These are phyloP conservation scores for Digitonthophagus gazella DNA, from an alignment of 2,888 invertebrate species.

Conservation along the genomic window DNA sequence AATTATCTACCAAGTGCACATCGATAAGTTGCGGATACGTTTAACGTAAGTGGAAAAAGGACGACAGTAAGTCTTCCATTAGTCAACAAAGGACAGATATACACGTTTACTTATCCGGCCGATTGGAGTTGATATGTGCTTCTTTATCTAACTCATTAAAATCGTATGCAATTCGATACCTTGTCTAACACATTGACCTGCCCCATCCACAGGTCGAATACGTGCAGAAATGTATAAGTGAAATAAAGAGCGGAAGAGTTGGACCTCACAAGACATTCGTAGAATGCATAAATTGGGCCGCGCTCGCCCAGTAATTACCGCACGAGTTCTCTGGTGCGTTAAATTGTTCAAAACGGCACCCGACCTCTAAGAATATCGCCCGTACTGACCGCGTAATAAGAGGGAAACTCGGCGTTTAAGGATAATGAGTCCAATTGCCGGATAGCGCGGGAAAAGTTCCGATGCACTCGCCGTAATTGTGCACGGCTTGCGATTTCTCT, in stretches of 20 bases:
- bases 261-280: constrained; percentile 4
- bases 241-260: too few relatives aligned
- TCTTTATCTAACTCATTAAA: too few relatives aligned
- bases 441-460: neutral
- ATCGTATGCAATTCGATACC: too few relatives aligned
- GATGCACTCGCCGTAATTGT: constrained; percentile 8
- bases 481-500: neutral
- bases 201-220: too few relatives aligned
- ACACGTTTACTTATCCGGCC: too few relatives aligned
- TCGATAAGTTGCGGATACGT: neutral
- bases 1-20: too few relatives aligned
- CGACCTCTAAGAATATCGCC: neutral
- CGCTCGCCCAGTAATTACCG: constrained; percentile 8
- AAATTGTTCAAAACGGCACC: constrained; percentile 2
- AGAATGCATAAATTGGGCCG: constrained; percentile 13
- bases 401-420: constrained; percentile 4
- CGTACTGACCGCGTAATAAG: neutral
- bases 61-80: too few relatives aligned
- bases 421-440: constrained; percentile 14
- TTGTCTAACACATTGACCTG: too few relatives aligned
- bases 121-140: too few relatives aligned
- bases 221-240: too few relatives aligned
- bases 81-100: too few relatives aligned
- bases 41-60: neutral
- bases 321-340: constrained; percentile 5